These are phyloP conservation scores for Esox lucius DNA, from an alignment of 2,797 vertebrate species.

Conservation along the genomic window DNA sequence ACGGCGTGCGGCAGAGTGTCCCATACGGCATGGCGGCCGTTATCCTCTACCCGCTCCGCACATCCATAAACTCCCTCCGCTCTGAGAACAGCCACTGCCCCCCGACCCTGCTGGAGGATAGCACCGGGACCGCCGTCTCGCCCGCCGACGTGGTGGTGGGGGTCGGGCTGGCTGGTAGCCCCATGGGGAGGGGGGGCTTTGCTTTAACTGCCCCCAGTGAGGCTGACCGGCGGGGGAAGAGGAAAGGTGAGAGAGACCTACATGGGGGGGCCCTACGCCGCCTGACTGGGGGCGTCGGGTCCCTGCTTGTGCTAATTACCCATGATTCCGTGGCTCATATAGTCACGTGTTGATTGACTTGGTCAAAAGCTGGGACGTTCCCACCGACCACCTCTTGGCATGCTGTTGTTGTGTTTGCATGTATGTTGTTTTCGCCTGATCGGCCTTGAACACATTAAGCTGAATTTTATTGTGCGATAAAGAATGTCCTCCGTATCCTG, in stretches of 20 bases:
- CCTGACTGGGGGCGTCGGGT: no score
- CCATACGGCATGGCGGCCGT: constrained; percentile 98
- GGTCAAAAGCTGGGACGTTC: no score
- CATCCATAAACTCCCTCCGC: constrained; percentile 97
- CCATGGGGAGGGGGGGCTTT: constrained; percentile 91
- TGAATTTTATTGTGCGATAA: background rate
- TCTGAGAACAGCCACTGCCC: constrained; percentile 92
- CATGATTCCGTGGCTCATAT: no score
- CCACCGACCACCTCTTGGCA: no score
- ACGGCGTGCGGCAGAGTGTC: constrained; percentile 95
- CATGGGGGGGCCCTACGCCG: no score
- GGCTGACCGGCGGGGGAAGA: constrained; percentile 88
- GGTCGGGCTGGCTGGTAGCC: constrained; percentile 79
- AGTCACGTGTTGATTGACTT: no score
- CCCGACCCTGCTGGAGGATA: constrained; percentile 77
- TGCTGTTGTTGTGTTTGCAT: background rate
- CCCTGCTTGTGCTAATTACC: no score
- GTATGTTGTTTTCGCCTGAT: background rate
- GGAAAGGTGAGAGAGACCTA: constrained; percentile 70
- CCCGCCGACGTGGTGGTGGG: constrained; percentile 67
- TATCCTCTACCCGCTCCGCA: constrained; percentile 96
- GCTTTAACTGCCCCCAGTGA: constrained; percentile 92
- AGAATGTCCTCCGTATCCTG: background rate
- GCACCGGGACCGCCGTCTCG: constrained; percentile 62
- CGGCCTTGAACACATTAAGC: background rate